Evolutionary conservation across 1,140 invertebrate species (phyloP).

Genomic region (Lepidurus apus): DNA sequence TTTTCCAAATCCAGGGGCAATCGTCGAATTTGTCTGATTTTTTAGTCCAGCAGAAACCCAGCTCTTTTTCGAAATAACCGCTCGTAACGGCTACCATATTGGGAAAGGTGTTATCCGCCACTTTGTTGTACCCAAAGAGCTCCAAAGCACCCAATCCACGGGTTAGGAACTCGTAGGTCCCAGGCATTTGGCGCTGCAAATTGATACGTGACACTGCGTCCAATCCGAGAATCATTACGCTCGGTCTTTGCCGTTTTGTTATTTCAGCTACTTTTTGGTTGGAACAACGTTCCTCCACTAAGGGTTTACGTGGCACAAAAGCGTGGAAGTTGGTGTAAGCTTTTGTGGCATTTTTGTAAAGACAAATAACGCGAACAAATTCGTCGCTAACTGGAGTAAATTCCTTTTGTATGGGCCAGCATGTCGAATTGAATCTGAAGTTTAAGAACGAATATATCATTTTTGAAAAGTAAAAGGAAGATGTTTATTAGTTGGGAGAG

Average conservation of each 20-base stretch:
- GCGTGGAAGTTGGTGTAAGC: slow-evolving; percentile 3
- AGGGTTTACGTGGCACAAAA: background rate
- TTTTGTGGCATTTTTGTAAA: background rate
- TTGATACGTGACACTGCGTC: slow-evolving; percentile 81
- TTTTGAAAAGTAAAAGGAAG: background rate
- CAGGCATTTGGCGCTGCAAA: slow-evolving; percentile 72
- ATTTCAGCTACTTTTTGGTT: background rate
- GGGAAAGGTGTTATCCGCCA: slow-evolving; percentile 76
- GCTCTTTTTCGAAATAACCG: slow-evolving; percentile 56
- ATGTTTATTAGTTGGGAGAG: background rate
- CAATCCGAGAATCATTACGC: slow-evolving; percentile 74
- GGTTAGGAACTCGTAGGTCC: slow-evolving; percentile 56
- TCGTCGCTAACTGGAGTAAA: background rate
- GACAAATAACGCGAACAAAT: background rate
- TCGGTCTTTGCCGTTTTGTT: slow-evolving; percentile 42
- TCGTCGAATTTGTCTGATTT: slow-evolving; percentile 52
- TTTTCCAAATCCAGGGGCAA: slow-evolving; percentile 75
- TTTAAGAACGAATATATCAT: background rate
- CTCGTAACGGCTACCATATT: slow-evolving; percentile 68
- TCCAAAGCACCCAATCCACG: slow-evolving; percentile 57
- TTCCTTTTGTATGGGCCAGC: background rate
- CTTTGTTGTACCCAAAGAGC: slow-evolving; percentile 72
- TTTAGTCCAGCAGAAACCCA: slow-evolving; percentile 43
- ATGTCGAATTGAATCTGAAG: background rate
- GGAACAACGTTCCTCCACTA: background rate